Evolutionary conservation across 2,113 vertebrate genomes (phyloP).

Genomic region (Epinephelus fuscoguttatus): DNA sequence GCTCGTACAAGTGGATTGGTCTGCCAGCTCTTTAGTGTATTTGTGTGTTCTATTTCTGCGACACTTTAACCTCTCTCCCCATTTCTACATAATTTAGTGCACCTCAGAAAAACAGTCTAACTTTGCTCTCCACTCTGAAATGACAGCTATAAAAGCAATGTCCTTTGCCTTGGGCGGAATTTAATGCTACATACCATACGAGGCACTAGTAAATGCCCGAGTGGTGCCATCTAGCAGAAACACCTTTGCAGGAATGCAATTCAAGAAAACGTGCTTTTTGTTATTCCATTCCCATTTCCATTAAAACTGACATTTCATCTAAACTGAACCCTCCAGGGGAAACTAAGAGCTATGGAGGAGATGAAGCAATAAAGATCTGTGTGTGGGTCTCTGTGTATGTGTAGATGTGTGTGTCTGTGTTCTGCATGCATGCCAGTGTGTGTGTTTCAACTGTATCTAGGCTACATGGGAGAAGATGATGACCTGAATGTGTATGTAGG

Average conservation of each 20-base stretch:
- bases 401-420: slow-evolving; percentile 44
- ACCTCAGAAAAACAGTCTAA: slow-evolving; percentile 39
- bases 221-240: slow-evolving; percentile 77
- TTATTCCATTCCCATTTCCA: slow-evolving; percentile 88
- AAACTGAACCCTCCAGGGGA: slow-evolving; percentile 87
- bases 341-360: slow-evolving; percentile 77
- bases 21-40: slow-evolving; percentile 18
- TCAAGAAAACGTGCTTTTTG: slow-evolving; percentile 81
- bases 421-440: slow-evolving; percentile 43
- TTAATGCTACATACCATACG: slow-evolving; percentile 75
- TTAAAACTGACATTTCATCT: slow-evolving; percentile 91
- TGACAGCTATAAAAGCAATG: slow-evolving; percentile 69
- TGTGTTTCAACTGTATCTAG: slow-evolving; percentile 33
- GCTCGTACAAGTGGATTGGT: not conserved
- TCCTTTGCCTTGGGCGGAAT: slow-evolving; percentile 67
- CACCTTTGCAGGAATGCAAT: slow-evolving; percentile 71
- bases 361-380: slow-evolving; percentile 79
- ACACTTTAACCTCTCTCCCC: slow-evolving; percentile 47
- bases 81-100: slow-evolving; percentile 62
- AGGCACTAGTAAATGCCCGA: slow-evolving; percentile 66
- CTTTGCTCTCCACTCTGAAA: slow-evolving; percentile 60
- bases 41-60: not conserved
- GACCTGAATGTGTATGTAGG: slow-evolving; percentile 56
- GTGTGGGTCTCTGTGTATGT: slow-evolving; percentile 45
- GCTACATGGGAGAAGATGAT: slow-evolving; percentile 42